These are phyloP conservation scores for Nothoprocta perdicaria DNA, from an alignment of 2,113 vertebrate species.

Conservation along the genomic window DNA sequence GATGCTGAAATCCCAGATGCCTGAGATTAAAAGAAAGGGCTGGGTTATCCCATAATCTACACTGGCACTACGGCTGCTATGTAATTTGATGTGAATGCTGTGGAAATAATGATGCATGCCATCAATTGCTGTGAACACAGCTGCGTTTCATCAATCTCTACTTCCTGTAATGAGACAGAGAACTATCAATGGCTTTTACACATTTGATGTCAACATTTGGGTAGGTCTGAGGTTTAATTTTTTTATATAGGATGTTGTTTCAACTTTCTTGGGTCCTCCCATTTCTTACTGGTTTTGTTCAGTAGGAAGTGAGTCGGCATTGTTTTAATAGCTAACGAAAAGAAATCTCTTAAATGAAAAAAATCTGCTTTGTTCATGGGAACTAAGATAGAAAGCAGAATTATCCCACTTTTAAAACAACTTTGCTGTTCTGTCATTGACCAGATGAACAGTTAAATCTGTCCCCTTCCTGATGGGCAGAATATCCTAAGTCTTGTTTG, in stretches of 20 bases:
- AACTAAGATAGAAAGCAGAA: constrained; percentile 8
- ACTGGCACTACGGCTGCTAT: constrained; percentile 64
- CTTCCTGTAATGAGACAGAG: constrained; percentile 37
- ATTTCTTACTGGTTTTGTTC: constrained; percentile 16
- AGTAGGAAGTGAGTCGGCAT: background rate
- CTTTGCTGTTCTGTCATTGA: background rate
- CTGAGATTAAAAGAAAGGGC: constrained; percentile 47
- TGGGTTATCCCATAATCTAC: constrained; percentile 56
- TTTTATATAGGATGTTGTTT: background rate
- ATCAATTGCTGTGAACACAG: constrained; percentile 62
- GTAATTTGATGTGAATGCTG: constrained; percentile 56
- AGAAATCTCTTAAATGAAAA: constrained; percentile 20
- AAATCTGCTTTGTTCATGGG: constrained; percentile 1
- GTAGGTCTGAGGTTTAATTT: constrained; percentile 44
- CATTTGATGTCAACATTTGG: constrained; percentile 31
- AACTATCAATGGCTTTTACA: constrained; percentile 45
- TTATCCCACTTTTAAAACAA: background rate
- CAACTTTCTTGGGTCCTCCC: background rate
- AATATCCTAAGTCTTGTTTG: background rate
- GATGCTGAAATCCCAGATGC: constrained; percentile 46
- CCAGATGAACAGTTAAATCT: background rate
- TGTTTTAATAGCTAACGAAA: constrained; percentile 25
- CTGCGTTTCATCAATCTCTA: constrained; percentile 65
- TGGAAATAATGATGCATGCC: constrained; percentile 51
- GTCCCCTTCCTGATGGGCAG: background rate